A percentile compares a stretch with the other conserved stretches of the same genome.
Conservation (phyloP, 2,113 vertebrate genomes). For the human (Homo sapiens) region GRCh38 chr3:48082001-48082500, state of each 20-base stretch:
- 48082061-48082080: not conserved
- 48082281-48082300: not conserved
- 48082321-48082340: not conserved
- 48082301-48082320: not conserved
- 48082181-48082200: not conserved
- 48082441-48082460: not conserved
- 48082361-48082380: not conserved
- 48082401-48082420: not conserved
- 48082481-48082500: not conserved
- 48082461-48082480: not conserved
- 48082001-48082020: not conserved
- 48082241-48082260: not conserved
- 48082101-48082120: not conserved
- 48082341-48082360: not conserved
- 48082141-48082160: slow-evolving; percentile 26
- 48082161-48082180: not conserved
- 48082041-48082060: not conserved
- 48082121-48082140: not conserved
- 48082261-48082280: not conserved
- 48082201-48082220: not conserved
- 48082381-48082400: not conserved
- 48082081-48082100: not conserved
- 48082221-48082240: not conserved
- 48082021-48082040: not conserved
- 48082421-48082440: not conserved